Base-by-base conservation (phyloP, 2,888 invertebrate genomes). In the Alcis repandata region DNA sequence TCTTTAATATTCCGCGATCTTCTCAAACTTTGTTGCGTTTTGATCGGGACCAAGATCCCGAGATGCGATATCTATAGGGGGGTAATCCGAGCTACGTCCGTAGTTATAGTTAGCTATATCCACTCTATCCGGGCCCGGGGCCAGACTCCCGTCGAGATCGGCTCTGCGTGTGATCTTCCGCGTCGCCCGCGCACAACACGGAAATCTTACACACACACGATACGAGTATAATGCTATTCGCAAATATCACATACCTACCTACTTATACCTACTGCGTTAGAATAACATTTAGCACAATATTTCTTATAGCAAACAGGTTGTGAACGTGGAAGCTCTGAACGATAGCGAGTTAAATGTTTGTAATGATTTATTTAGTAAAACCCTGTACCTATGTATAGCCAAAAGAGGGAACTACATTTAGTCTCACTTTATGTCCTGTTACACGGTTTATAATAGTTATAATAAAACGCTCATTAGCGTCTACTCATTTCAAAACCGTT, bases 91-190 rank as follows among this genome's bases (percentile, higher is more conserved):
- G 27, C 27, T 27, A n/a, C n/a, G n/a, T n/a, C n/a, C n/a, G n/a
- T n/a, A n/a, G n/a, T n/a, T n/a, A n/a, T n/a, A n/a, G n/a, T n/a
- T n/a, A n/a, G n/a, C n/a, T n/a, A n/a, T n/a, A n/a, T n/a, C 32
- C 22, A 15, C 20, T 40, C 48, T 57, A 60, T 60, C 64, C 70
- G 65, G 60, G 43, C n/a, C n/a, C n/a, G n/a, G n/a, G n/a, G 20
- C 17, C 8, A 45, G 73, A 67, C 70, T 74, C 73, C 73, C 73
- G 71, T 52, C 43, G 68, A 61, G 69, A 32, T 54, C 67, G 62
- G 19, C 71, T 67, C 67, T 58, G 73, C 70, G 73, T 73, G 73
- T 67, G 73, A 73, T 73, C 73, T 73, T 71, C 71, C 71, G 71
- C 59, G 52, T 43, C 15, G 33, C 17, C 36, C 45, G 17, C 20